phyloP scores from a whole-genome alignment of 2,113 vertebrate species.

The human (Homo sapiens) region GRCh38 chr2:166605001-166605500 shows the following conservation, averaged over 20 bases:
- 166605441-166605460: background rate
- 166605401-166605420: constrained; percentile 61
- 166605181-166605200: constrained; percentile 20
- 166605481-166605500: constrained; percentile 39
- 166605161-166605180: constrained; percentile 37
- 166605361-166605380: constrained; percentile 47
- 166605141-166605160: constrained; percentile 32
- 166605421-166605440: constrained; percentile 55
- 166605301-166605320: constrained; percentile 10
- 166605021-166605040: constrained; percentile 17
- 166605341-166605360: constrained; percentile 45
- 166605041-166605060: constrained; percentile 44
- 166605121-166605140: constrained; percentile 65
- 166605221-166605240: constrained; percentile 15
- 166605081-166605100: constrained; percentile 70
- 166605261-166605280: background rate
- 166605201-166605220: background rate
- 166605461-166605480: constrained; percentile 52
- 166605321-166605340: constrained; percentile 45
- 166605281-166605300: background rate
- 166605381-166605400: constrained; percentile 62
- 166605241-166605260: background rate
- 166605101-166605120: constrained; percentile 55
- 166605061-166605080: constrained; percentile 49
- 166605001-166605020: constrained; percentile 47